Percentiles rank a stretch among this genome's conserved stretches.
Evolutionary conservation across 2,113 vertebrate species (phyloP).

Genomic region (Myrmecobius fasciatus): DNA sequence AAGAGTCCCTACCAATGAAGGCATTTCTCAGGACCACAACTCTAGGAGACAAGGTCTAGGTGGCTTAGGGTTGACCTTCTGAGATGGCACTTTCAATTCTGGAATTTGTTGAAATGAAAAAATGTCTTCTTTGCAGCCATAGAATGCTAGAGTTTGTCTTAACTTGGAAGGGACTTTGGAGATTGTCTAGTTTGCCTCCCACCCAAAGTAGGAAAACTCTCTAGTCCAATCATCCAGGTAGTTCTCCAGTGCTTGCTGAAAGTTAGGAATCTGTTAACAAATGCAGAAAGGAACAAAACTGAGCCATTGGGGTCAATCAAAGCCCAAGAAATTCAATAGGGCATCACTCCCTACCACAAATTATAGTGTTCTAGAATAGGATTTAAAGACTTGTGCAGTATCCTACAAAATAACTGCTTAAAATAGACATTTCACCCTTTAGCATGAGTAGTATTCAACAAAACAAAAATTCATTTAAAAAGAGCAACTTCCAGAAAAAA

Average conservation of each 20-base stretch:
- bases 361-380: neutral
- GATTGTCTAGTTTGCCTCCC: neutral
- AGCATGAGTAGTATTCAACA: neutral
- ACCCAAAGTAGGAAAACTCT: rapidly evolving
- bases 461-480: constrained; percentile 16
- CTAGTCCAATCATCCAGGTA: neutral
- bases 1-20: neutral
- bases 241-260: neutral
- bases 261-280: neutral
- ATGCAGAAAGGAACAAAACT: neutral
- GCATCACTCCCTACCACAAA: neutral
- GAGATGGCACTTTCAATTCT: neutral
- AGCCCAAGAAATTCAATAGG: neutral
- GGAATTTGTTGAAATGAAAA: constrained; percentile 31
- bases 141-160: constrained; percentile 6
- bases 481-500: constrained; percentile 5
- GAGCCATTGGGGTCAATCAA: neutral
- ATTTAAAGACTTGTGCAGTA: neutral
- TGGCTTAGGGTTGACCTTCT: neutral
- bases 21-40: neutral
- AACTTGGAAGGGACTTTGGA: neutral
- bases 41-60: neutral
- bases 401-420: neutral
- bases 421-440: neutral
- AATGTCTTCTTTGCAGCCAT: constrained; percentile 9